A percentile compares a stretch with the other conserved stretches of the same genome.
Conservation (phyloP, 2,888 invertebrate genomes). For the Stictocephala bisonia region DNA sequence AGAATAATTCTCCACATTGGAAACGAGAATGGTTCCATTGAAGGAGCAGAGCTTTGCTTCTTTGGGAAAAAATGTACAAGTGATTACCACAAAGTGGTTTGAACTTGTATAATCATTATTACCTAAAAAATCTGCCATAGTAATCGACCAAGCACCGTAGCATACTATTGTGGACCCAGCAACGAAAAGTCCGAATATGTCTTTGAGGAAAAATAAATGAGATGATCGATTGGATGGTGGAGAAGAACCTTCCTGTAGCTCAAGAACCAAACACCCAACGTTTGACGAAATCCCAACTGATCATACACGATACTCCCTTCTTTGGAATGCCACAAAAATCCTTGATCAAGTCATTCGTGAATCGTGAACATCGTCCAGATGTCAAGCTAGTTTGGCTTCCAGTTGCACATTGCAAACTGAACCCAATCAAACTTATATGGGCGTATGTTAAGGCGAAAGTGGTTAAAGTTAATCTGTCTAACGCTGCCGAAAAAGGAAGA, state of each 20-base stretch:
- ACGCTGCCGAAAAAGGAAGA: slow-evolving; percentile 31
- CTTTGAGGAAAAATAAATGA: not conserved
- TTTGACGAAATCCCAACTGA: not conserved
- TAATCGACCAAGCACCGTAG: slow-evolving; percentile 20
- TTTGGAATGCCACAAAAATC: not conserved
- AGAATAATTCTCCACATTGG: not conserved
- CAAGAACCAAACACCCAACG: too few relatives aligned
- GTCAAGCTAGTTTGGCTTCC: not conserved
- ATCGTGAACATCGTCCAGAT: too few relatives aligned
- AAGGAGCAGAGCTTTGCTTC: too few relatives aligned
- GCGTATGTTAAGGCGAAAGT: slow-evolving; percentile 11
- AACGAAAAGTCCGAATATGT: not conserved
- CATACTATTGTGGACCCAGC: not conserved
- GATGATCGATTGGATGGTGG: not conserved
- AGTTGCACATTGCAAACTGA: slow-evolving; percentile 8
- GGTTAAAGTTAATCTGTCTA: slow-evolving; percentile 28
- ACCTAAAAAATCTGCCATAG: not conserved
- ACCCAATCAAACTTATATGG: slow-evolving; percentile 17
- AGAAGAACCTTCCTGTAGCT: not conserved
- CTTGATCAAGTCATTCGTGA: too few relatives aligned
- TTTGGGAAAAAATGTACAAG: not conserved
- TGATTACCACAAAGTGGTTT: slow-evolving; percentile 23
- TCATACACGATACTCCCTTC: not conserved
- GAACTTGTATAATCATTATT: not conserved
- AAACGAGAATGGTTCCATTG: slow-evolving; percentile 2